These are phyloP conservation scores for Epistrophella euchroma DNA, from an alignment of 2,888 invertebrate species.

Conservation along the genomic window DNA sequence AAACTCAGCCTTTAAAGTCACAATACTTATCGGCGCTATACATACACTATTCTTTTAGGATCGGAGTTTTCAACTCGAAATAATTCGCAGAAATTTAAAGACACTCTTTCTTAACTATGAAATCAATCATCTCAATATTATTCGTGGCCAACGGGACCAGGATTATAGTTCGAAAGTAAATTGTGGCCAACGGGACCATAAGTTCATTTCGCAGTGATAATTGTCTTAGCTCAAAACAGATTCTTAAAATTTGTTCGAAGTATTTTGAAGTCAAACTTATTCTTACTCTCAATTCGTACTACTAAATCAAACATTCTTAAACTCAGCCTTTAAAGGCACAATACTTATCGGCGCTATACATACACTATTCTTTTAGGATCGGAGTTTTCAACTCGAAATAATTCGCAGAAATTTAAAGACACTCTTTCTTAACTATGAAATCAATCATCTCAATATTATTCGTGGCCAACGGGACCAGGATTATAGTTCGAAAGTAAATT, in stretches of 20 bases:
- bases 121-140: neutral
- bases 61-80: neutral
- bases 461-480: constrained; percentile 2
- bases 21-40: too few relatives aligned
- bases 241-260: too few relatives aligned
- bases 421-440: neutral
- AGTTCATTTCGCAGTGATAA: neutral
- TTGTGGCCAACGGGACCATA: neutral
- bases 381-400: neutral
- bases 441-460: constrained; percentile 2
- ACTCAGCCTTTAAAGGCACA: neutral
- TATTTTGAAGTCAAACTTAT: too few relatives aligned
- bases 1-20: too few relatives aligned
- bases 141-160: constrained; percentile 4
- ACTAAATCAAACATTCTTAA: neutral
- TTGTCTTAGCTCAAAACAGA: too few relatives aligned
- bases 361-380: neutral
- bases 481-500: neutral
- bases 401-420: neutral
- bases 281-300: too few relatives aligned
- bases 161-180: neutral
- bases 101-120: neutral
- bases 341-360: neutral
- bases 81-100: neutral
- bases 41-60: too few relatives aligned